phyloP scores from a whole-genome alignment of 1,140 invertebrate genomes.

The Rhynchophorus ferrugineus region DNA sequence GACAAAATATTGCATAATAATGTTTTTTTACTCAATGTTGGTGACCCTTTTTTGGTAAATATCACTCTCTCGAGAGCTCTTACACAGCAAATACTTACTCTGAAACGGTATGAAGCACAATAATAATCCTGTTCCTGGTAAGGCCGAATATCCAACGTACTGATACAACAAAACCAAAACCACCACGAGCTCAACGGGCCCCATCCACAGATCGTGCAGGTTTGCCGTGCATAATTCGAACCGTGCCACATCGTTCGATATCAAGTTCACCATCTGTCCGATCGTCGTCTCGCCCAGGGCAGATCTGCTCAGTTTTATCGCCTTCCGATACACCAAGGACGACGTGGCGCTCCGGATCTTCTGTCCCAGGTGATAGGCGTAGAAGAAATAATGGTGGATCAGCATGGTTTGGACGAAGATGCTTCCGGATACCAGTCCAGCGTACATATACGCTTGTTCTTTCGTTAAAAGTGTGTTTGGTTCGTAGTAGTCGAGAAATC shows the following conservation, averaged over 20 bases:
- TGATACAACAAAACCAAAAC: constrained; percentile 67
- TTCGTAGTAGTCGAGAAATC: constrained; percentile 17
- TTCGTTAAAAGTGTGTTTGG: constrained; percentile 18
- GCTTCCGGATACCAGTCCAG: constrained; percentile 57
- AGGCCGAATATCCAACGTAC: constrained; percentile 59
- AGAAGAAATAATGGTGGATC: constrained; percentile 63
- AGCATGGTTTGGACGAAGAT: constrained; percentile 60
- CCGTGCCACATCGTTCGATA: too few species aligned
- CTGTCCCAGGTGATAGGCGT: constrained; percentile 50
- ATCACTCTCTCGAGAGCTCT: not conserved
- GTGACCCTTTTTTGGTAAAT: constrained; percentile 35
- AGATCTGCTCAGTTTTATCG: constrained; percentile 49
- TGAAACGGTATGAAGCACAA: constrained; percentile 77
- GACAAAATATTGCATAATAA: constrained; percentile 60
- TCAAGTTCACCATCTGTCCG: constrained; percentile 78
- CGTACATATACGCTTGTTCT: constrained; percentile 57
- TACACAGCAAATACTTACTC: constrained; percentile 43
- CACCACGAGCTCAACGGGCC: constrained; percentile 65
- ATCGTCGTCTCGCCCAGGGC: constrained; percentile 65
- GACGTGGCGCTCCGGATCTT: constrained; percentile 47
- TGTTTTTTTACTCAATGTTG: constrained; percentile 35
- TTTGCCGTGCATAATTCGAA: constrained; percentile 57
- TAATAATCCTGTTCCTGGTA: constrained; percentile 72
- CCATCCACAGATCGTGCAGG: constrained; percentile 53
- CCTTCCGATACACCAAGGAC: constrained; percentile 56